phyloP scores from a whole-genome alignment of 1,140 invertebrate genomes.

The Calephelis nemesis region DNA sequence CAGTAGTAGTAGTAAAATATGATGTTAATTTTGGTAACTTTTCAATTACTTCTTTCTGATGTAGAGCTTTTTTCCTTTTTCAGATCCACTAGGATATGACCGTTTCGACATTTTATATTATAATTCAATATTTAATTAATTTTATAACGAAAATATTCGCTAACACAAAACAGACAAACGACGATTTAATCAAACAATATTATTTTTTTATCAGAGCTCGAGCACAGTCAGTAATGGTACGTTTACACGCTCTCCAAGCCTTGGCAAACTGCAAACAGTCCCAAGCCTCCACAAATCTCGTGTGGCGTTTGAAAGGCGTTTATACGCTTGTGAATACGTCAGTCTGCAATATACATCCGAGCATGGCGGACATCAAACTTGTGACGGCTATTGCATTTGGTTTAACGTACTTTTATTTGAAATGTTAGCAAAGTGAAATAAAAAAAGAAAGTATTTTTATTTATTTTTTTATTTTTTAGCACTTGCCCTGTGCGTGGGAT shows the following conservation, averaged over 20 bases:
- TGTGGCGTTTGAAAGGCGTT: slow-evolving; percentile 15
- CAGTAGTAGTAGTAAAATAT: slow-evolving; percentile 18
- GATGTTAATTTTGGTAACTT: slow-evolving; percentile 27
- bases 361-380: slow-evolving; percentile 8
- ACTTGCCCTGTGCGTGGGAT: no score
- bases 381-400: slow-evolving; percentile 7
- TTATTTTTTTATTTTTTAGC: no score
- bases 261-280: not conserved
- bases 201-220: no score
- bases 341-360: slow-evolving; percentile 17
- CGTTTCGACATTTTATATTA: slow-evolving; percentile 29
- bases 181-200: slow-evolving; percentile 10
- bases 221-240: no score
- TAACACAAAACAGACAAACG: slow-evolving; percentile 19
- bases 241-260: not conserved
- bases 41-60: slow-evolving; percentile 27
- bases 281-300: slow-evolving; percentile 18
- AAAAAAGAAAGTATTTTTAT: slow-evolving; percentile 18
- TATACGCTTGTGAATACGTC: slow-evolving; percentile 21
- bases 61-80: slow-evolving; percentile 28
- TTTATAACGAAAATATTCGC: not conserved
- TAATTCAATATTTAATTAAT: slow-evolving; percentile 22
- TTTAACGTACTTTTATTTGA: slow-evolving; percentile 16
- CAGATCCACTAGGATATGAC: slow-evolving; percentile 28
- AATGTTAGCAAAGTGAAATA: slow-evolving; percentile 6